Percentiles rank a stretch among this genome's conserved stretches.
Evolutionary conservation across 2,888 invertebrate species (phyloP).

Genomic region (Ophioninae sp.): DNA sequence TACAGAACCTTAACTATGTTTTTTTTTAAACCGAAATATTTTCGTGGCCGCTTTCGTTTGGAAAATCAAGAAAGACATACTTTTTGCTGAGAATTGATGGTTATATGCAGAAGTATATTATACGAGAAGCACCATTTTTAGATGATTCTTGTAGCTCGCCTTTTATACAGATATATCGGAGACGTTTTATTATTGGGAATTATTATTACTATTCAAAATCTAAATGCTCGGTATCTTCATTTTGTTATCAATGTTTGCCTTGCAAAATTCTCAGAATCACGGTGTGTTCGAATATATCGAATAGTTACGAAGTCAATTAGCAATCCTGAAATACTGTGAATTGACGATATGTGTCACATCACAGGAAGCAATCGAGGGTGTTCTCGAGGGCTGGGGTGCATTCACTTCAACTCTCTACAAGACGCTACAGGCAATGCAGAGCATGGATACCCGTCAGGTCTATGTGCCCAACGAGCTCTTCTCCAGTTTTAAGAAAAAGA

Average conservation of each 20-base stretch:
- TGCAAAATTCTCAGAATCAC: not conserved
- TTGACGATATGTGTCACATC: conserved; percentile 3
- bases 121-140: no score
- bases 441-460: conserved; percentile 84
- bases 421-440: conserved; percentile 87
- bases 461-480: conserved; percentile 86
- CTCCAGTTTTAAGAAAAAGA: conserved; percentile 85
- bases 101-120: no score
- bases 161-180: no score
- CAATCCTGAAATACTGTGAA: not conserved
- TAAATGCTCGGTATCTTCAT: not conserved
- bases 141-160: no score
- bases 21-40: no score
- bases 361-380: conserved; percentile 85
- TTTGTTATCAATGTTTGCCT: not conserved
- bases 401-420: conserved; percentile 87
- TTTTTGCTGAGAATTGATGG: no score
- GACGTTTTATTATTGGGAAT: no score
- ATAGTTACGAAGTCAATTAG: not conserved
- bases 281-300: not conserved
- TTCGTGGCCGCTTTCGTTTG: no score
- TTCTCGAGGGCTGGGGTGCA: conserved; percentile 86
- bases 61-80: no score
- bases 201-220: no score
- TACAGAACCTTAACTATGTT: no score